Conservation (phyloP, 2,888 invertebrate species). For the Atherix ibis region DNA sequence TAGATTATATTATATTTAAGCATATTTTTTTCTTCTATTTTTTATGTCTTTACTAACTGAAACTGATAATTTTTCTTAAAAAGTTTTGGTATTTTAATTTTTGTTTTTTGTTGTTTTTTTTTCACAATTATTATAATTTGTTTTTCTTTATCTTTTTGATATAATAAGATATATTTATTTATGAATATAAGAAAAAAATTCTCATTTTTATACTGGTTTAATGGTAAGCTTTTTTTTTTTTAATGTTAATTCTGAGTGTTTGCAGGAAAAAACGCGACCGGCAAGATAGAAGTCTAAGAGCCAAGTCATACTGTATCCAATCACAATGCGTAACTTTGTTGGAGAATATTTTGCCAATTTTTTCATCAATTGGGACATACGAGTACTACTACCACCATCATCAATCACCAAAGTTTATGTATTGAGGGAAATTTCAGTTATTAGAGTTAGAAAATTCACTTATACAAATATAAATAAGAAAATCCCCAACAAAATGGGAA, state of each 20-base stretch:
- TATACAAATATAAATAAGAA: no score
- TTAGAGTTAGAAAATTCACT: no score
- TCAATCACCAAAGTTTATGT: no score
- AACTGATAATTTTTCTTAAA: slow-evolving; percentile 4
- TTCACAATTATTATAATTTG: neutral
- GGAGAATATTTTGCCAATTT: no score
- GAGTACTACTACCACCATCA: no score
- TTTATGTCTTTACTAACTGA: no score
- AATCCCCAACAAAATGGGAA: no score
- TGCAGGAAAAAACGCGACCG: slow-evolving; percentile 14
- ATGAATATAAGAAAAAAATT: neutral
- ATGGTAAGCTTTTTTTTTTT: neutral
- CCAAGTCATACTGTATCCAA: slow-evolving; percentile 14
- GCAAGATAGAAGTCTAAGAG: slow-evolving; percentile 14
- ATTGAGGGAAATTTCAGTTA: no score
- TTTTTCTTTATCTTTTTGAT: neutral
- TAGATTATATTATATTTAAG: neutral
- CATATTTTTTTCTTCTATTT: slow-evolving; percentile 4
- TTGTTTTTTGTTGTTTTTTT: no score
- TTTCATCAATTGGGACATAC: no score
- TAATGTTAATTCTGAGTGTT: slow-evolving; percentile 4
- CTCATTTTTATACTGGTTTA: neutral
- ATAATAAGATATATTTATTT: no score
- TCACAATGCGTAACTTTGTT: no score
- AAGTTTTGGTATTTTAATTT: slow-evolving; percentile 4